Base-by-base conservation (phyloP, 2,888 invertebrate species). In the Platycheirus rosarum region DNA sequence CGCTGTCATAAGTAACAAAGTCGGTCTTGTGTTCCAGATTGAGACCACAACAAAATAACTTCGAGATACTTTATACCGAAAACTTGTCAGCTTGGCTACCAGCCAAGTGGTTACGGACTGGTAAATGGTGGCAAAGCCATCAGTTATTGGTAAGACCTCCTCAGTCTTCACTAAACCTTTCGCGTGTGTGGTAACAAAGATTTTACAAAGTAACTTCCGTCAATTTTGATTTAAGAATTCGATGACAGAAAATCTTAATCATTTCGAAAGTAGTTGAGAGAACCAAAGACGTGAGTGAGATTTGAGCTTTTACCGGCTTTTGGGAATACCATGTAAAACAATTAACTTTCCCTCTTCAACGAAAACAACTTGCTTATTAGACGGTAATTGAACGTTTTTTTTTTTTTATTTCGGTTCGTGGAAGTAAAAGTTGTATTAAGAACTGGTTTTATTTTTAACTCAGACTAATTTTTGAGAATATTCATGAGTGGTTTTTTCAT, bases 141-240 rank as follows among this genome's bases (percentile, higher is more conserved):
- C 37, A 23, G 55, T 35, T 35, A 14, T 37, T 60, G 49, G 48
- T 51, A 23, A 77, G 20, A n/a, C 66, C 26, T 9, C 2, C 32
- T 60, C 75, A 80, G 80, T 80, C 75, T 70, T 51, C 35, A 35
- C 42, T 60, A n/a, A 76, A 53, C 76, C 76, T 76, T 65, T 70
- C 80, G 70, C 76, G 76, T 65, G 80, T 76, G 60, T 66, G 80
- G 80, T 80, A 71, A 76, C 65, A 66, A 26, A 11, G 3, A n/a
- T 44, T 26, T 35, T 46, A 48, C n/a, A 40, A 60, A 63, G 9
- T 1, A 29, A 66, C 37, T 80, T 70, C 75, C 80, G 60, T 49
- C 60, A 53, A 14, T 6, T 16, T 37, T n/a, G n/a, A n/a, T n/a
- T n/a, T n/a, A n/a, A n/a, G 18, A 13, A 35, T 55, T 51, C 5